phyloP scores from a whole-genome alignment of 2,113 vertebrate species.

The Toxotes chatareus region DNA sequence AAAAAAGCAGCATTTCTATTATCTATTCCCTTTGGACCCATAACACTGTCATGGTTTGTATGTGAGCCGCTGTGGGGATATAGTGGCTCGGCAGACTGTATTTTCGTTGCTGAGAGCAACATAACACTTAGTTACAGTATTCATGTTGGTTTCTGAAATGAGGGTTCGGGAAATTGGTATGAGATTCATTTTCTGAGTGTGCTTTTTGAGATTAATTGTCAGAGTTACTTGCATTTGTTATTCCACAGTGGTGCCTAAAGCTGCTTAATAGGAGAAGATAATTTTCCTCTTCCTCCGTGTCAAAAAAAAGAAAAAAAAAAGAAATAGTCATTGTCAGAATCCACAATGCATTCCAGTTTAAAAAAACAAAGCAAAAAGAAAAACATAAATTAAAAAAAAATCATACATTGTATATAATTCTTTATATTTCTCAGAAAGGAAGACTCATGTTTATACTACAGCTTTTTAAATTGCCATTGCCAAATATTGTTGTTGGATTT shows the following conservation, averaged over 20 bases:
- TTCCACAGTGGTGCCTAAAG: constrained; percentile 86
- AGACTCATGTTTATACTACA: constrained; percentile 91
- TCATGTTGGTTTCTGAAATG: constrained; percentile 58
- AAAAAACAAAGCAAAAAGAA: constrained; percentile 62
- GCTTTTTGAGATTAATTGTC: constrained; percentile 73
- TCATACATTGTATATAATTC: constrained; percentile 79
- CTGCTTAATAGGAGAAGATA: constrained; percentile 77
- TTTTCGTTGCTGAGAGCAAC: constrained; percentile 66
- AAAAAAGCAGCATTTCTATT: constrained; percentile 80
- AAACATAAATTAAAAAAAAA: constrained; percentile 23
- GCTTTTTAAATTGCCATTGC: constrained; percentile 85
- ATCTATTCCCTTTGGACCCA: constrained; percentile 83
- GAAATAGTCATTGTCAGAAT: constrained; percentile 58
- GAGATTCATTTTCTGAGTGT: constrained; percentile 62
- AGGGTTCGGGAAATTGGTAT: constrained; percentile 42
- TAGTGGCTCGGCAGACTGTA: constrained; percentile 66
- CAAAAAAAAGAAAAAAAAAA: constrained; percentile 39
- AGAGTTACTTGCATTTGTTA: constrained; percentile 74
- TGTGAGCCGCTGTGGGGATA: constrained; percentile 63
- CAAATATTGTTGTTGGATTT: constrained; percentile 85
- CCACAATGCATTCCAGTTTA: constrained; percentile 76
- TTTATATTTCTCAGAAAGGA: constrained; percentile 90
- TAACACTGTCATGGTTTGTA: constrained; percentile 84
- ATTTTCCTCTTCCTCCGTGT: constrained; percentile 65
- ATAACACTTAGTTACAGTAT: constrained; percentile 66